phyloP scores from a whole-genome alignment of 2,797 vertebrate genomes.

The Gallinago solitaria region DNA sequence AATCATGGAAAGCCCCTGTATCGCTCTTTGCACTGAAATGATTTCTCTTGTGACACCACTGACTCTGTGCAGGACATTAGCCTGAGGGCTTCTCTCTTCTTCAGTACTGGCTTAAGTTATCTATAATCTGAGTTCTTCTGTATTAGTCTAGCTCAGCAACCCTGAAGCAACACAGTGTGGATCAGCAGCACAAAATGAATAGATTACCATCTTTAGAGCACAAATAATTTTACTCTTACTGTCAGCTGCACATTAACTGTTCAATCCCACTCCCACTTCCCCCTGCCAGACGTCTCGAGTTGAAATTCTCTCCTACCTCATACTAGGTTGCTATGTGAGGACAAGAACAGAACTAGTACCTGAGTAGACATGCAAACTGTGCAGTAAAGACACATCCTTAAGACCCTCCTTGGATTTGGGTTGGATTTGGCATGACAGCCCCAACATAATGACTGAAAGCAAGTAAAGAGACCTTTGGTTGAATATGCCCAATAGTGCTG shows the following conservation, averaged over 20 bases:
- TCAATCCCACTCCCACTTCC: neutral
- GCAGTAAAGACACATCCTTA: neutral
- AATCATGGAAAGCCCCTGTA: neutral
- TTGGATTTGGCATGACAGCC: neutral
- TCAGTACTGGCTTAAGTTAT: neutral
- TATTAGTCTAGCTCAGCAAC: neutral
- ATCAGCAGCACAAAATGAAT: neutral
- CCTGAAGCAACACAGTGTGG: neutral
- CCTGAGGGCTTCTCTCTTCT: neutral
- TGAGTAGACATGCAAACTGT: neutral
- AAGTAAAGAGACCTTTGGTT: accelerated
- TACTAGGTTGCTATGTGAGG: neutral
- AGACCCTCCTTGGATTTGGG: neutral
- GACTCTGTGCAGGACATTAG: accelerated
- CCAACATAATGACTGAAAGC: neutral
- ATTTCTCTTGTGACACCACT: neutral
- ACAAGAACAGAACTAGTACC: neutral
- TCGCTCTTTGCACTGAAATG: accelerated
- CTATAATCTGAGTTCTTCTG: neutral
- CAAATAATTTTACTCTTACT: neutral
- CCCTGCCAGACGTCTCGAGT: neutral
- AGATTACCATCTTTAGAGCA: neutral
- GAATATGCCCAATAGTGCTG: neutral
- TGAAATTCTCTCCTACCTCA: neutral
- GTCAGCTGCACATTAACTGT: neutral